Conservation (phyloP, 2,797 vertebrate species). For the Rhinella marina region DNA sequence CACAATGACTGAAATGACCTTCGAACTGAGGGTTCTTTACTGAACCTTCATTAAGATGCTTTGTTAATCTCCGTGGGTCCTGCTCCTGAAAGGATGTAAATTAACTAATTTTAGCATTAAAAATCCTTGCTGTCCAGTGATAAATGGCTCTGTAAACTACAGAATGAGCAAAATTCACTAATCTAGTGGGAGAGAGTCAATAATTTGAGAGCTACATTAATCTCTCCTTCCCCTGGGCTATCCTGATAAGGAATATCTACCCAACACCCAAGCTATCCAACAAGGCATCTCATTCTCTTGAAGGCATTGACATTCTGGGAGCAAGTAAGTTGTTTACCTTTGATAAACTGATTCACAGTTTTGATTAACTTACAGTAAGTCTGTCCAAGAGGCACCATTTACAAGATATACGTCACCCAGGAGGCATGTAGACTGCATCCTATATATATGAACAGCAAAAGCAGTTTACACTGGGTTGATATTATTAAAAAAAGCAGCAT, state of each 20-base stretch:
- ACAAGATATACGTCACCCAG: not conserved
- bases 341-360: constrained; percentile 3
- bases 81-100: not conserved
- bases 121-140: constrained; percentile 14
- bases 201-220: constrained; percentile 39
- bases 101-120: not conserved
- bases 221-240: constrained; percentile 36
- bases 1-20: too few relatives aligned
- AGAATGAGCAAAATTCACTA: constrained; percentile 9
- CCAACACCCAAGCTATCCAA: constrained; percentile 11
- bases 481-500: not conserved
- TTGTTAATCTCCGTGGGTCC: not conserved
- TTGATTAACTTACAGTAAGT: not conserved
- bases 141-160: not conserved
- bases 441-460: not conserved
- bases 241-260: constrained; percentile 6
- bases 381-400: not conserved
- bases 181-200: constrained; percentile 20
- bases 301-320: not conserved
- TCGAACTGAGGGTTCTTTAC: too few relatives aligned
- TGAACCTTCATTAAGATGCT: not conserved
- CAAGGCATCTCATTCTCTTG: not conserved
- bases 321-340: not conserved
- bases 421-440: not conserved
- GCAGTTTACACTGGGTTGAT: not conserved